Evolutionary conservation across 1,140 invertebrate genomes (phyloP).

Genomic region (Melanaphis sacchari): DNA sequence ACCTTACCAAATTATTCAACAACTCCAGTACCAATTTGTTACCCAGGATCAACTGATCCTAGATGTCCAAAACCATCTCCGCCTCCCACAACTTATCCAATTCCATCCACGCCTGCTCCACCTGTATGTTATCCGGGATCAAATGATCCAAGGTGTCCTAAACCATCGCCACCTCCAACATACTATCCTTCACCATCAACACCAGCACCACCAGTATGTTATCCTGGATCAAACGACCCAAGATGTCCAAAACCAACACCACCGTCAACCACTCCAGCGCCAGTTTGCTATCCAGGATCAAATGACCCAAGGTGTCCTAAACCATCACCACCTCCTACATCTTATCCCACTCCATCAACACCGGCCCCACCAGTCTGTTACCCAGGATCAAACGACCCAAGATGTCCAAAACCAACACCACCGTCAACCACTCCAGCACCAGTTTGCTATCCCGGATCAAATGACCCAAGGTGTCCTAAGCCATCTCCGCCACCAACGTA

Average conservation of each 20-base stretch:
- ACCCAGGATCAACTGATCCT: conserved; percentile 63
- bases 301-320: conserved; percentile 64
- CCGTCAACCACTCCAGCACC: too few relatives aligned
- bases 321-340: conserved; percentile 60
- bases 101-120: conserved; percentile 61
- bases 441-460: background rate
- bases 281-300: conserved; percentile 62
- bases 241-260: background rate
- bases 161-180: conserved; percentile 59
- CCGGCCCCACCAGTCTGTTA: conserved; percentile 58
- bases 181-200: conserved; percentile 39
- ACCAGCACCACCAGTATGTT: conserved; percentile 59
- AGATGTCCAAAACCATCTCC: conserved; percentile 62
- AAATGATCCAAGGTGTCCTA: conserved; percentile 64
- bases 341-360: too few relatives aligned
- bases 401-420: conserved; percentile 63
- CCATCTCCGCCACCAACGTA: conserved; percentile 18
- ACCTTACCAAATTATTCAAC: conserved; percentile 61
- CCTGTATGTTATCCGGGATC: conserved; percentile 62
- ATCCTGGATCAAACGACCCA: background rate
- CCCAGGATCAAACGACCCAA: conserved; percentile 63
- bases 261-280: background rate
- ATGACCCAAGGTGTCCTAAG: background rate
- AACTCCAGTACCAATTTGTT: conserved; percentile 60
- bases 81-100: conserved; percentile 60